Base-by-base conservation (phyloP, 1,140 invertebrate species). In the Melipona quadrifasciata region DNA sequence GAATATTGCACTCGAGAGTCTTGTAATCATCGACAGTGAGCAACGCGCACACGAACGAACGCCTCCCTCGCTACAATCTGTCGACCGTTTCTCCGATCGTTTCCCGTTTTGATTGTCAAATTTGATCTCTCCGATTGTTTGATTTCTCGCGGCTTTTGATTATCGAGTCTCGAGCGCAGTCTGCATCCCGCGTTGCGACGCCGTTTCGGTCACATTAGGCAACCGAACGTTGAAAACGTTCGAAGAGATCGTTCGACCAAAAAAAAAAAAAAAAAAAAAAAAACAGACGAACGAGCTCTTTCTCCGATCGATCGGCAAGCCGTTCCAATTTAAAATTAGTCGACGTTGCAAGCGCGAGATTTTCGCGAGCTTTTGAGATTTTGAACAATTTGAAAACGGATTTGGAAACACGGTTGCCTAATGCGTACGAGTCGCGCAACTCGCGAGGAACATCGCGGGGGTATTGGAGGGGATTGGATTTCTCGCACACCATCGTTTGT, bases 91-190 rank as follows among this genome's bases (percentile, higher is more conserved):
- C 17, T 6, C 17, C 0, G 19, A 55, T 67, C 39, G 14, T 21
- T 39, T 19, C 6, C 31, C n/a, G 11, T 67, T 76, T 82, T 86
- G 86, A 89, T 89, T 85, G 86, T 85, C 86, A 65, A 79, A 61
- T 77, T 75, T 86, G 34, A 88, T 75, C 34, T 17, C 24, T 55
- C 67, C 0, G 3, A 5, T 72, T 14, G n/a, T 27, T 21, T 47
- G 8, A 47, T 47, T 47, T 47, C 39, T 47, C 6, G 39, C 39
- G 39, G 39, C 24, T 19, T 27, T 24, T 34, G 55, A 85, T 31
- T 31, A 17, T 14, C 21, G 67, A 65, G 65, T 79, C 86, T 86
- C 87, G 87, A 86, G 71, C 27, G 17, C 68, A 34, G 27, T 67
- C 51, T 77, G 51, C 8, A 19, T 57, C 31, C 8, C n/a, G 27